Evolutionary conservation across 2,797 vertebrate species (phyloP).

Genomic region (Hydrocynus forskahlii): DNA sequence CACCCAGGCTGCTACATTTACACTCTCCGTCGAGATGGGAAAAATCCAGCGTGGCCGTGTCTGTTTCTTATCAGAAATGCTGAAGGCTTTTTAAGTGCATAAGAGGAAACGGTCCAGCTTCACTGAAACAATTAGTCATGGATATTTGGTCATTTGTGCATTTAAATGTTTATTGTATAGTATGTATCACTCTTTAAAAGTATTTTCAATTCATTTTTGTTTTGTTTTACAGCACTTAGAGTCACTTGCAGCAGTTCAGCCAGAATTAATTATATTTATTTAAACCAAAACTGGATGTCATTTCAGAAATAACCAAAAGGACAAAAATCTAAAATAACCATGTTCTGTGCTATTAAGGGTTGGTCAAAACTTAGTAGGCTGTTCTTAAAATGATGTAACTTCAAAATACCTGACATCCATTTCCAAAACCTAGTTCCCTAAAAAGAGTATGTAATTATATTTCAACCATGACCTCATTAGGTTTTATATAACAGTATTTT

Average conservation of each 20-base stretch:
- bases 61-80: constrained; percentile 11
- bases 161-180: constrained; percentile 8
- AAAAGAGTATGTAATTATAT: not conserved
- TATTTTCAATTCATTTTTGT: not conserved
- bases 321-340: too few species aligned
- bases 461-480: not conserved
- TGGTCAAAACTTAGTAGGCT: not conserved
- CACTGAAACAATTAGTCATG: not conserved
- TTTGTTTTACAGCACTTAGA: not conserved
- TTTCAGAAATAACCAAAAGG: not conserved
- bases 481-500: not conserved
- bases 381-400: too few species aligned
- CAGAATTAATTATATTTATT: not conserved
- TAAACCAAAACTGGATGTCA: not conserved
- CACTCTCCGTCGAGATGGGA: not conserved
- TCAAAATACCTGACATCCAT: too few species aligned
- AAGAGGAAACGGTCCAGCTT: not conserved
- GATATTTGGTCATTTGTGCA: not conserved
- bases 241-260: not conserved
- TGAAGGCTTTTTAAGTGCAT: not conserved
- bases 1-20: not conserved
- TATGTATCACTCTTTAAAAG: not conserved
- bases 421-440: too few species aligned
- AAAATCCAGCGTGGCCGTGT: not conserved
- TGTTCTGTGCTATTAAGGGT: not conserved